These are phyloP conservation scores for Martes martes DNA, from an alignment of 2,113 vertebrate species.

Conservation along the genomic window DNA sequence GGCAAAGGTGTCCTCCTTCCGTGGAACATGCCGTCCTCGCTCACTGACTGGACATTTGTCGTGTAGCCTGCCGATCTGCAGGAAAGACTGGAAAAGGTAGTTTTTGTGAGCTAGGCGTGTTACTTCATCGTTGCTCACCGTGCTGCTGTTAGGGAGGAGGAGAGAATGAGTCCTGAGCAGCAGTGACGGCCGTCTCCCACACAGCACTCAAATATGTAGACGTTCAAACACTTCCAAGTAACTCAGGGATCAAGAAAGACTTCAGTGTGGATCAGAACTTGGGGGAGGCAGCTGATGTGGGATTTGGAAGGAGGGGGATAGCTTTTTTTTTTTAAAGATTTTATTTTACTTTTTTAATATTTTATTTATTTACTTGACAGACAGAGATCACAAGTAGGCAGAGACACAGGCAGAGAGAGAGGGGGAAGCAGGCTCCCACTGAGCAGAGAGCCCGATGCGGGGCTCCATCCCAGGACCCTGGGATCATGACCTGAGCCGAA, in stretches of 20 bases:
- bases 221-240: neutral
- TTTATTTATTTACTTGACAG: too few species aligned
- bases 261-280: neutral
- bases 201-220: too few species aligned
- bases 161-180: neutral
- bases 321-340: neutral
- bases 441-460: too few species aligned
- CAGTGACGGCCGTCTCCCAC: rapidly evolving
- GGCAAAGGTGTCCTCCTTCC: neutral
- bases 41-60: neutral
- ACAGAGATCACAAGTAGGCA: too few species aligned
- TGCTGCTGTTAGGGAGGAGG: neutral
- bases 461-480: too few species aligned
- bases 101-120: rapidly evolving
- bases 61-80: neutral
- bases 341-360: neutral
- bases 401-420: too few species aligned
- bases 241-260: neutral
- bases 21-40: neutral
- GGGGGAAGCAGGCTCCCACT: too few species aligned
- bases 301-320: too few species aligned
- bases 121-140: rapidly evolving
- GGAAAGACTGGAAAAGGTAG: too few species aligned
- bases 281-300: neutral
- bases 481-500: too few species aligned